phyloP scores from a whole-genome alignment of 2,797 vertebrate genomes.

The Gobio occitaniae region DNA sequence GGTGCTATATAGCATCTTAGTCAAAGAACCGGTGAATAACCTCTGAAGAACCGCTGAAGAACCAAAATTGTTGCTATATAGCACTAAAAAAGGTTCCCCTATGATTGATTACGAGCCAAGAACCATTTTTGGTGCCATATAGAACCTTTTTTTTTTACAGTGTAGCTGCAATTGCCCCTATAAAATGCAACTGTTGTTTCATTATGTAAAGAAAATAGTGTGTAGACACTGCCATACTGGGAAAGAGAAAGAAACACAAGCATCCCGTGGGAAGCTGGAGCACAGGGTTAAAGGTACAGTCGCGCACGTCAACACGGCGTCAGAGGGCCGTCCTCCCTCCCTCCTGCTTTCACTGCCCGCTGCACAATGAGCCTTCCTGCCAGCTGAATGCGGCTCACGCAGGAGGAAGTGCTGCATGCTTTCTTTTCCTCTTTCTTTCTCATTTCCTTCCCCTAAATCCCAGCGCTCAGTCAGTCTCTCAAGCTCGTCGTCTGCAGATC shows the following conservation, averaged over 20 bases:
- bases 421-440: conserved; percentile 5
- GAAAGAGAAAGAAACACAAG: background rate
- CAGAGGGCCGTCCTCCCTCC: conserved; percentile 7
- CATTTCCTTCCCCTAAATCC: conserved; percentile 44
- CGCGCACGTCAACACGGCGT: conserved; percentile 20
- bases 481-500: conserved; percentile 59
- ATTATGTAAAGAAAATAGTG: no score
- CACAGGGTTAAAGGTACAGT: conserved; percentile 43
- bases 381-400: conserved; percentile 77
- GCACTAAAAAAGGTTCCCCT: no score
- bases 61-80: no score
- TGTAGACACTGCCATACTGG: background rate
- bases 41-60: no score
- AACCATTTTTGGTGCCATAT: no score
- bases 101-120: no score
- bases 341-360: background rate
- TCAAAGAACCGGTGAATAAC: no score
- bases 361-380: conserved; percentile 29
- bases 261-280: conserved; percentile 24
- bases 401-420: conserved; percentile 77
- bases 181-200: background rate
- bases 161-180: background rate
- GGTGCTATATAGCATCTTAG: no score
- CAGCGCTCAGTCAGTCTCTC: background rate
- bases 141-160: no score